phyloP scores from a whole-genome alignment of 2,113 vertebrate genomes.

The Anthoscopus minutus region DNA sequence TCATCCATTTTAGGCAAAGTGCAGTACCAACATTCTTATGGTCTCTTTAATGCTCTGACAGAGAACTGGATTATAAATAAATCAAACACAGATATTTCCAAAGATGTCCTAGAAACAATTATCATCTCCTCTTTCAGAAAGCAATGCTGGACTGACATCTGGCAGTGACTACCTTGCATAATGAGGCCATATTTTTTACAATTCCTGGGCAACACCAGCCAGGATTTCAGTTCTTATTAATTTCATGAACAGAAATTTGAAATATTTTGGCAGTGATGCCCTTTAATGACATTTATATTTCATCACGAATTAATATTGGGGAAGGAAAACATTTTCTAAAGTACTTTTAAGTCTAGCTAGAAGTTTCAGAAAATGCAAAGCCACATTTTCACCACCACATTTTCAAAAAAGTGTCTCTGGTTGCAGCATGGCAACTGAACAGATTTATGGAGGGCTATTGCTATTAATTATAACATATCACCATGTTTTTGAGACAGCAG shows the following conservation, averaged over 20 bases:
- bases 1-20: neutral
- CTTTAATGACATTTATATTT: neutral
- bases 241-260: neutral
- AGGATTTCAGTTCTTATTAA: neutral
- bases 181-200: neutral
- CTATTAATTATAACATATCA: neutral
- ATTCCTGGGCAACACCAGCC: neutral
- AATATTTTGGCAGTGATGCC: neutral
- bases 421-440: neutral
- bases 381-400: neutral
- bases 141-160: constrained; percentile 11
- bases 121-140: neutral
- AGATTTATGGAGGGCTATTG: neutral
- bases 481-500: neutral
- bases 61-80: constrained; percentile 24
- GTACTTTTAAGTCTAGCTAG: neutral
- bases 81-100: constrained; percentile 8
- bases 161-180: constrained; percentile 11
- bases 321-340: neutral
- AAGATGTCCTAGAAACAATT: constrained; percentile 27
- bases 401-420: neutral
- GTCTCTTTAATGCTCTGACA: neutral
- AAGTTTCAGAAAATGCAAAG: neutral
- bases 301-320: neutral
- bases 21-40: neutral